A percentile compares a stretch with the other conserved stretches of the same genome.
These are phyloP conservation scores for Nerophis ophidion DNA, from an alignment of 2,113 vertebrate species.

Conservation along the genomic window DNA sequence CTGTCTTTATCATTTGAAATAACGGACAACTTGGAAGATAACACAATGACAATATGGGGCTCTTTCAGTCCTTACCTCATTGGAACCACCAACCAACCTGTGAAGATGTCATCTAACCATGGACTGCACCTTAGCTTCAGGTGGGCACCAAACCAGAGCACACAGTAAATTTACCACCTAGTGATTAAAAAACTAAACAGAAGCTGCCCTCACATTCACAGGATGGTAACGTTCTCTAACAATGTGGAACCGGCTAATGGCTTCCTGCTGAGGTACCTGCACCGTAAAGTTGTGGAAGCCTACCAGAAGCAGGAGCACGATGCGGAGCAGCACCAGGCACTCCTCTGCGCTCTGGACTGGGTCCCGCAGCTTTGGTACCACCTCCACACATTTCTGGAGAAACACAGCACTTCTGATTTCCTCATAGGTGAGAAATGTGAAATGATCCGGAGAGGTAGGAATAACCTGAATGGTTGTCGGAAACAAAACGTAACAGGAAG, in stretches of 20 bases:
- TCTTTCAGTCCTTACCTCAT: slow-evolving; percentile 87
- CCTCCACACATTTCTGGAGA: slow-evolving; percentile 93
- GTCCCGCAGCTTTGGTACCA: slow-evolving; percentile 96
- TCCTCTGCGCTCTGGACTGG: slow-evolving; percentile 89
- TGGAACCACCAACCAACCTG: slow-evolving; percentile 91
- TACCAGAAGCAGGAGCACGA: slow-evolving; percentile 69
- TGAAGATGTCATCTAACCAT: slow-evolving; percentile 91
- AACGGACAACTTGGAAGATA: neutral
- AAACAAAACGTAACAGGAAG: neutral
- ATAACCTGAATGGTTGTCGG: neutral
- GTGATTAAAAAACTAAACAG: too few species aligned
- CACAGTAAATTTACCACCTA: neutral
- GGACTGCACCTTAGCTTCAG: slow-evolving; percentile 95
- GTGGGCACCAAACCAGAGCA: slow-evolving; percentile 55
- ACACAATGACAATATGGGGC: neutral
- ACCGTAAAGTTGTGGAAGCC: slow-evolving; percentile 88
- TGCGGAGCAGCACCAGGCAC: slow-evolving; percentile 73
- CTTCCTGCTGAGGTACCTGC: slow-evolving; percentile 88
- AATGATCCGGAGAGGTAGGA: neutral
- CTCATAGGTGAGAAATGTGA: slow-evolving; percentile 80
- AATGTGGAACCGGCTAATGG: slow-evolving; percentile 94
- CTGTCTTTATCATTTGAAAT: neutral
- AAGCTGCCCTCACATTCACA: slow-evolving; percentile 34
- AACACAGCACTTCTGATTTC: slow-evolving; percentile 95
- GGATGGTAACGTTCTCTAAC: slow-evolving; percentile 95